Base-by-base conservation (phyloP, 2,797 vertebrate genomes). In the Arctocebus calabarensis region DNA sequence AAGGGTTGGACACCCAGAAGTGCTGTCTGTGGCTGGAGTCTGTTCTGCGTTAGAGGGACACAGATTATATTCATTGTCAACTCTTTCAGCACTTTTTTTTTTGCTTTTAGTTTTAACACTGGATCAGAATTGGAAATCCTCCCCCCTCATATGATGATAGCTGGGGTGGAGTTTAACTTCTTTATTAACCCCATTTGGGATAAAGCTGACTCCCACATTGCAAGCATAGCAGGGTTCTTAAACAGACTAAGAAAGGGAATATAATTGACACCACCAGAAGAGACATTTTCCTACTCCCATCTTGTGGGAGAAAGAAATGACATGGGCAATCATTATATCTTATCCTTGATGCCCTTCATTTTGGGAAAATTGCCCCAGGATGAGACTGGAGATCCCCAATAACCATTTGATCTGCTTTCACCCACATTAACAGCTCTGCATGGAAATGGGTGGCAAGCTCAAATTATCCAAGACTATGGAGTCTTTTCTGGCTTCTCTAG, bases 171-270 rank as follows among this genome's bases (percentile, higher is more conserved):
- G 93, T 96, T 97, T 96, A 95, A 96, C 89, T 95, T 87, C 90
- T 96, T 95, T 75, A 97, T 96, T 95, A 82, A 97, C 64, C 87
- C 84, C 94, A 77, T 90, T 96, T 95, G 93, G 93, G 82, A 90
- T 81, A 93, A 96, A 97, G 95, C 91, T 96, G 96, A 70, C 61
- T 93, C 64, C 89, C 95, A 97, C 55, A 91, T 29, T 96, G 86
- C 64, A 57, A 71, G 73, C 89, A 94, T 7, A 68, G 92, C 48
- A 89, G 34, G 88, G 20, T 34, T 84, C 95, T 96, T 94, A 81
- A 83, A 92, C 27, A 88, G 86, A 95, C 59, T 81, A 66, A 85
- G 93, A 96, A 90, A 88, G 17, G 74, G 27, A 74, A 45, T 37
- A 68, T 84, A 95, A 95, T 11, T 92, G 84, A 96, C 83, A 70